phyloP scores from a whole-genome alignment of 2,113 vertebrate genomes.

The Mormyrus iriodes region DNA sequence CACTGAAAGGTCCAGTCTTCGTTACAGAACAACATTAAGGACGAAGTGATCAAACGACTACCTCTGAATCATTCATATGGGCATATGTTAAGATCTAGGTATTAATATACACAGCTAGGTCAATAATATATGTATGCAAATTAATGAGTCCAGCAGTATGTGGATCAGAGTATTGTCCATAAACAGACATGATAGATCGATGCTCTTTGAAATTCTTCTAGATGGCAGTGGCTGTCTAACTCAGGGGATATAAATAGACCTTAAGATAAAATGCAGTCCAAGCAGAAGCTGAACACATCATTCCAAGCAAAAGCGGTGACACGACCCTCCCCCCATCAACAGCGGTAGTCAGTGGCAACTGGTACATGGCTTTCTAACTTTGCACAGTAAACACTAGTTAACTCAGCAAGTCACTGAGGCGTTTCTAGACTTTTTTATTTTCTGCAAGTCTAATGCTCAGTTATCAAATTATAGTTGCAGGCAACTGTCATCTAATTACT shows the following conservation, averaged over 20 bases:
- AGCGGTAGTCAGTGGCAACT: not conserved
- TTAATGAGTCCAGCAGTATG: not conserved
- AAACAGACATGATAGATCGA: not conserved
- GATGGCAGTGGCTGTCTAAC: not conserved
- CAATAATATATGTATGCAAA: not conserved
- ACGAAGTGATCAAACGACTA: not conserved
- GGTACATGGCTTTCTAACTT: not conserved
- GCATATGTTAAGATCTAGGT: not conserved
- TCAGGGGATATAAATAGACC: constrained; percentile 5
- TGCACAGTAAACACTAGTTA: not conserved
- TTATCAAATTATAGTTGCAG: not conserved
- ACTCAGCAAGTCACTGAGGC: not conserved
- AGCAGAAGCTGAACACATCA: constrained; percentile 2
- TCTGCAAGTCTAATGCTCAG: not conserved
- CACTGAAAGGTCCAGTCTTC: not conserved
- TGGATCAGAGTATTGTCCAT: not conserved
- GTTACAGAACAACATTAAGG: not conserved
- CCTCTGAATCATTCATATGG: not conserved
- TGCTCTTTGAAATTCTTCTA: constrained; percentile 1
- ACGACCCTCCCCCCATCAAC: not conserved
- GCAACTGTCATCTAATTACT: not conserved
- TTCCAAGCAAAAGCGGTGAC: not conserved
- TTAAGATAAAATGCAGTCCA: constrained; percentile 4
- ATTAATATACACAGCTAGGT: not conserved
- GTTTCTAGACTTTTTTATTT: not conserved